Base-by-base conservation (phyloP, 2,113 vertebrate genomes). In the Ptilonorhynchus violaceus region DNA sequence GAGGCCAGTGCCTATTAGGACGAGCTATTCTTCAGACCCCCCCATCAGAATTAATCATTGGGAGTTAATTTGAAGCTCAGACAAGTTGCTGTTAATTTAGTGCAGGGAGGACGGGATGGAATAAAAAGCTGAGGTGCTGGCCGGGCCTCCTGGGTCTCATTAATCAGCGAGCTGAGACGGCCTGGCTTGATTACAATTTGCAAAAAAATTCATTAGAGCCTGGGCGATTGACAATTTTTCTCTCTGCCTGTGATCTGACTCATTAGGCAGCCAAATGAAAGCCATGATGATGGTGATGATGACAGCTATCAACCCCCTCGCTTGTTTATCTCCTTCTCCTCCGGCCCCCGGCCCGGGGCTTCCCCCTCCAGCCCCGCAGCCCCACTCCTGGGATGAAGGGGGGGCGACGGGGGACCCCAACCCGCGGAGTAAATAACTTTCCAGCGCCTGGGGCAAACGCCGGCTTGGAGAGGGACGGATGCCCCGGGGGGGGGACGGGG, bases 81-180 rank as follows among this genome's bases (percentile, higher is more conserved):
- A 99, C 99, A 99, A 99, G 98, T 99, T 99, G 98, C 98, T 99
- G 98, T 99, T 99, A 98, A 99, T 99, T 99, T 99, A 98, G 98
- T 98, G 98, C 98, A 80, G 98, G 98, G 98, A 98, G 98, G 98
- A 98, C 97, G 98, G 97, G 98, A 95, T 98, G 98, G 97, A 98
- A 98, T 98, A 98, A 98, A 98, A 98, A 98, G 98, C 98, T 88
- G 98, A 98, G 97, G 98, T 98, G 97, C 98, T 96, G 98, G 98
- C 98, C 97, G 97, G 97, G 98, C 98, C 98, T 98, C 98, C 96
- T 95, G 98, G 98, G 99, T 97, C 98, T 98, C 99, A 98, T 99
- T 99, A 98, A 99, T 99, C 99, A 99, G 99, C 98, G 98, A 98
- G 98, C 97, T 98, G 97, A 97, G 98, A 99, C 98, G 98, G 98